phyloP scores from a whole-genome alignment of 2,113 vertebrate species.

The Etheostoma spectabile region DNA sequence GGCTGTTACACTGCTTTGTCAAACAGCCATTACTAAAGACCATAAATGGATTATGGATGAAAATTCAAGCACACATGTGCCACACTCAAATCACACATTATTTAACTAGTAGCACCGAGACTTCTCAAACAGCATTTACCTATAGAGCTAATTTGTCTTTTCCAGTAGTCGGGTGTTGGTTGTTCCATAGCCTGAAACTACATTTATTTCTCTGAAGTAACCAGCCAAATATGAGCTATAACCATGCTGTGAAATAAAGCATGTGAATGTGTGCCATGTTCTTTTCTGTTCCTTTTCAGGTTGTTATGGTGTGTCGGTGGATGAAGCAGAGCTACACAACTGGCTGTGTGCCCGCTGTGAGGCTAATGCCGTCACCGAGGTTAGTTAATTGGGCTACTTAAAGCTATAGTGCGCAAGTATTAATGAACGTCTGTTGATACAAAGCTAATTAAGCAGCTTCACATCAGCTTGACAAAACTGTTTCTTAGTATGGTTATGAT shows the following conservation, averaged over 20 bases:
- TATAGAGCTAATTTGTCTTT: not conserved
- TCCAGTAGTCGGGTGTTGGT: not conserved
- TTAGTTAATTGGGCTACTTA: conserved; percentile 67
- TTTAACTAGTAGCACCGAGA: not conserved
- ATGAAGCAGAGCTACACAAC: conserved; percentile 85
- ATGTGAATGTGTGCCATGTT: not conserved
- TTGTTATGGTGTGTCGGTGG: conserved; percentile 91
- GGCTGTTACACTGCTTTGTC: not conserved
- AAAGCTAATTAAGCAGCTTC: too few relatives aligned
- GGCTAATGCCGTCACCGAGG: conserved; percentile 92
- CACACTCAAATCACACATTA: not conserved
- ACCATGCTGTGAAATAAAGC: not conserved
- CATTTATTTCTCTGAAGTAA: not conserved
- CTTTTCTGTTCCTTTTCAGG: conserved; percentile 77
- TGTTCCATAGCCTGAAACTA: not conserved
- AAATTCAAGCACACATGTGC: not conserved
- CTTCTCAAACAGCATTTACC: not conserved
- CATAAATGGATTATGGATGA: not conserved
- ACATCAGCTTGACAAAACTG: too few relatives aligned
- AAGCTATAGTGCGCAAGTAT: too few relatives aligned
- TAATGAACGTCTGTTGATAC: too few relatives aligned
- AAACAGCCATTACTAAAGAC: not conserved
- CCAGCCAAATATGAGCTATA: not conserved
- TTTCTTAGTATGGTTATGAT: too few relatives aligned
- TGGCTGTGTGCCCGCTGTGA: conserved; percentile 95